These are phyloP conservation scores for Brachypodius melanocephalos DNA, from an alignment of 2,113 vertebrate genomes.

Conservation along the genomic window DNA sequence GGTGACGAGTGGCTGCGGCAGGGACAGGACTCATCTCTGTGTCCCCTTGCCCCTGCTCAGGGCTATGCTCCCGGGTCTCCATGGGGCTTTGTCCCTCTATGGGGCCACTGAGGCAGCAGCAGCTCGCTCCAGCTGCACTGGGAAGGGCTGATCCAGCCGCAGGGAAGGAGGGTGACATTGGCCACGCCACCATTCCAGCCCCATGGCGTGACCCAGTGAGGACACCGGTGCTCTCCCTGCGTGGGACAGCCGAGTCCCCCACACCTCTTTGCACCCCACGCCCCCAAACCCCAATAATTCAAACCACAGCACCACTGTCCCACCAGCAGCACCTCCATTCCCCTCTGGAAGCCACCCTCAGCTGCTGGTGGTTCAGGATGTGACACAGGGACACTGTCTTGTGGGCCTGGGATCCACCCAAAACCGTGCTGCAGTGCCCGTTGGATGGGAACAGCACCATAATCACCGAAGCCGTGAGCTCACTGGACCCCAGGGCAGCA, in stretches of 20 bases:
- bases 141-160: accelerated
- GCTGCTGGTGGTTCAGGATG: background rate
- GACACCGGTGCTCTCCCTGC: accelerated
- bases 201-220: accelerated
- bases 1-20: accelerated
- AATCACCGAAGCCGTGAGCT: background rate
- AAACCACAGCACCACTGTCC: background rate
- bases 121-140: background rate
- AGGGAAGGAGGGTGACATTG: background rate
- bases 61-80: accelerated
- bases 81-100: accelerated
- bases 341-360: background rate
- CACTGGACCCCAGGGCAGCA: background rate
- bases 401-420: accelerated
- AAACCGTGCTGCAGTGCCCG: accelerated
- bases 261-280: background rate
- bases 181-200: background rate
- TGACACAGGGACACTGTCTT: accelerated
- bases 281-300: background rate
- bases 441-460: background rate
- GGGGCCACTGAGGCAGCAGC: accelerated
- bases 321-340: background rate
- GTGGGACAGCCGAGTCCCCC: accelerated
- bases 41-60: accelerated
- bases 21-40: accelerated